A percentile compares a stretch with the other conserved stretches of the same genome.
Conservation (phyloP, 1,140 invertebrate species). For the Rhopalosiphum padi region DNA sequence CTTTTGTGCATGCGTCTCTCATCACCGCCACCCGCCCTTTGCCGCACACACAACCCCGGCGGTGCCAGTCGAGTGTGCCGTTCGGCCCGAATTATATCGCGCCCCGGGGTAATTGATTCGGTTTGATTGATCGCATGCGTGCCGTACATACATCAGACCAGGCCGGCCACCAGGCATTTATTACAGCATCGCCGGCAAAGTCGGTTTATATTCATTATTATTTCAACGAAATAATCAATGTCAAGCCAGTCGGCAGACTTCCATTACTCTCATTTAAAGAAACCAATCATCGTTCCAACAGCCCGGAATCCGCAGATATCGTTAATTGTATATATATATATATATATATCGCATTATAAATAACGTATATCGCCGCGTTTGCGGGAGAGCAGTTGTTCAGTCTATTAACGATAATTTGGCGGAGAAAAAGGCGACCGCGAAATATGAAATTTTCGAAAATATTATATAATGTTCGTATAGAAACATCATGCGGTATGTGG, state of each 20-base stretch:
- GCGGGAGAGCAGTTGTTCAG: neutral
- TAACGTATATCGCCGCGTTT: neutral
- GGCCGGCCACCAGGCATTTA: neutral
- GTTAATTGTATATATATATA: neutral
- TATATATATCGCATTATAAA: no score
- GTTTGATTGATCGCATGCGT: neutral
- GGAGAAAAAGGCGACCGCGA: neutral
- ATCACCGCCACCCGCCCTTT: no score
- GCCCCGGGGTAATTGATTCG: neutral
- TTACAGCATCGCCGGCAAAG: neutral
- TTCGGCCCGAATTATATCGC: neutral
- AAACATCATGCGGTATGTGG: neutral
- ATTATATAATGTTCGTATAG: neutral
- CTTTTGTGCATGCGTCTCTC: neutral
- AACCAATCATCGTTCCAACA: neutral
- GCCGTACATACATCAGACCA: neutral
- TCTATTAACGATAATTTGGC: neutral
- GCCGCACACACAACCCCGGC: neutral
- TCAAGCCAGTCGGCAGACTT: neutral
- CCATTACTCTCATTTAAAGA: conserved; percentile 9
- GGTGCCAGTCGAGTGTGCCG: neutral
- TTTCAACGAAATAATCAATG: conserved; percentile 10
- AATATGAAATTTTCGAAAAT: neutral
- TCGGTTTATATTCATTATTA: conserved; percentile 22
- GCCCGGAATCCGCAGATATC: neutral